These are phyloP conservation scores for Pagetopsis macropterus DNA, from an alignment of 2,797 vertebrate species.

Conservation along the genomic window DNA sequence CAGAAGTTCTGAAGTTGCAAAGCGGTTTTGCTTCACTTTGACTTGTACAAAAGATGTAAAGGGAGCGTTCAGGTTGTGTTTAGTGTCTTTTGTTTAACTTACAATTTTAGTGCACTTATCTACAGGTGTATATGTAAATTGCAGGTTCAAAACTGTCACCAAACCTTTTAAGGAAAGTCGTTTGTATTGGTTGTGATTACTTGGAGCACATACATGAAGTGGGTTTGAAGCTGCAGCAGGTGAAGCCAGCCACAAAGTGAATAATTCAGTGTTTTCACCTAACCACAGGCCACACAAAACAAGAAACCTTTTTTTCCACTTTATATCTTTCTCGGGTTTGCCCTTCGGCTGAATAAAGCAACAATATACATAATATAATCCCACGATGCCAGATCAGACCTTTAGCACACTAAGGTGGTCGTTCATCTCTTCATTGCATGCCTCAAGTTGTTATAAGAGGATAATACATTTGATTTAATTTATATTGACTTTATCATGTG, in stretches of 20 bases:
- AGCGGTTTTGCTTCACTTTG: constrained; percentile 44
- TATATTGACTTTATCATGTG: too few relatives aligned
- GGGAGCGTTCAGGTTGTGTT: constrained; percentile 23
- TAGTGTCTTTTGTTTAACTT: constrained; percentile 10
- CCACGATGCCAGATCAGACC: too few relatives aligned
- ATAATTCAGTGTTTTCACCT: neutral
- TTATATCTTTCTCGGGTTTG: too few relatives aligned
- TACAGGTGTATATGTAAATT: neutral
- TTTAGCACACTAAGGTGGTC: too few relatives aligned
- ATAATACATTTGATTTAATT: too few relatives aligned
- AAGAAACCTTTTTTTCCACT: too few relatives aligned
- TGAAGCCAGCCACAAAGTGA: neutral
- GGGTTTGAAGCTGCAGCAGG: neutral
- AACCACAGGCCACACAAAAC: neutral
- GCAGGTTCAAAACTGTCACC: neutral
- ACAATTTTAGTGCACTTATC: constrained; percentile 3
- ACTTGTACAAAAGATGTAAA: constrained; percentile 27
- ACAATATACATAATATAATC: too few relatives aligned
- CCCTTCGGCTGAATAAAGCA: too few relatives aligned
- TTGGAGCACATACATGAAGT: neutral
- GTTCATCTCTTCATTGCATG: too few relatives aligned
- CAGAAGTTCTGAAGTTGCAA: constrained; percentile 73
- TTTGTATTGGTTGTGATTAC: neutral
- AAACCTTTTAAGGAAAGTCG: neutral
- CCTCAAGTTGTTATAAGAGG: too few relatives aligned